phyloP scores from a whole-genome alignment of 2,888 invertebrate genomes.

The Linnaemya vulpina region DNA sequence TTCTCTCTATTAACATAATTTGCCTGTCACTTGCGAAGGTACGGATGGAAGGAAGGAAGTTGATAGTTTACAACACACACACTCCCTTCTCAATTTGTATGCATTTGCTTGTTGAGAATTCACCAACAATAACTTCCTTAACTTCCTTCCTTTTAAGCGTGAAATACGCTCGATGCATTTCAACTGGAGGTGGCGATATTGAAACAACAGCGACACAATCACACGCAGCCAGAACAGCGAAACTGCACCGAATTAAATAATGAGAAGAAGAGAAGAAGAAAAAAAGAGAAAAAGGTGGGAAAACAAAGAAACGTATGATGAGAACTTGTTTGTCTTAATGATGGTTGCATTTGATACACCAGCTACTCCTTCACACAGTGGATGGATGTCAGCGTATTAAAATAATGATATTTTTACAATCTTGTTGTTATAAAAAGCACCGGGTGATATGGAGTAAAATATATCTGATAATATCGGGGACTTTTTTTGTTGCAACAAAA shows the following conservation, averaged over 20 bases:
- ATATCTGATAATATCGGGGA: conserved; percentile 4
- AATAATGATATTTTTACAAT: conserved; percentile 20
- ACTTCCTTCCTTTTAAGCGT: conserved; percentile 59
- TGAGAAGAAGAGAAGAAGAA: neutral
- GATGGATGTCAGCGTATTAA: conserved; percentile 45
- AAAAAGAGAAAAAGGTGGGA: too few species aligned
- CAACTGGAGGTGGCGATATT: conserved; percentile 1
- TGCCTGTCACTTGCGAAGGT: neutral
- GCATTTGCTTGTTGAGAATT: conserved; percentile 9
- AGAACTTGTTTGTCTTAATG: conserved; percentile 65
- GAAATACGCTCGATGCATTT: neutral
- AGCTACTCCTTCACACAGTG: conserved; percentile 13
- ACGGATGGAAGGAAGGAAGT: conserved; percentile 53
- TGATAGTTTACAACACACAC: conserved; percentile 34
- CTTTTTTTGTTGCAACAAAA: neutral
- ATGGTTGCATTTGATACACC: conserved; percentile 56
- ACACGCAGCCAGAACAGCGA: neutral
- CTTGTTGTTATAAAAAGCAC: conserved; percentile 34
- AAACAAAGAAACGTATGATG: conserved; percentile 51
- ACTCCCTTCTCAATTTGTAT: conserved; percentile 53
- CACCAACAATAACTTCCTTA: conserved; percentile 54
- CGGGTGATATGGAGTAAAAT: conserved; percentile 1
- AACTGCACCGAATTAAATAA: conserved; percentile 41
- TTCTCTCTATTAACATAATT: conserved; percentile 20
- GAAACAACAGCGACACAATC: conserved; percentile 5